Conservation (phyloP, 2,797 vertebrate species). For the Pseudotriccus pelzelni region DNA sequence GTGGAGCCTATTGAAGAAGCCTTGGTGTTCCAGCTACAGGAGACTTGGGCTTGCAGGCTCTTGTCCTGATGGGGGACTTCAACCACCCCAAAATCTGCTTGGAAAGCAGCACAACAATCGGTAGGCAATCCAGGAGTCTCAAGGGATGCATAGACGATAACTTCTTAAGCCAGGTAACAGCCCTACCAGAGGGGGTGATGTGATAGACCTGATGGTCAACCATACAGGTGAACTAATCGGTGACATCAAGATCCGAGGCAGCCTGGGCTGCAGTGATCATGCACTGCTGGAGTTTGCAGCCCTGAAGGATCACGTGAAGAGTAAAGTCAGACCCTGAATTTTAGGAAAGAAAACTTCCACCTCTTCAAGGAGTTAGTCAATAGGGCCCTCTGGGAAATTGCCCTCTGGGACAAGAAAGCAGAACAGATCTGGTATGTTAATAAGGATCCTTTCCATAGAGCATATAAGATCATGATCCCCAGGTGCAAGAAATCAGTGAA, state of each 20-base stretch:
- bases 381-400: background rate
- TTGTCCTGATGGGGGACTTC: background rate
- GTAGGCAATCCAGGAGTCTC: background rate
- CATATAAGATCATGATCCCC: background rate
- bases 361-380: background rate
- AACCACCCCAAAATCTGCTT: background rate
- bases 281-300: background rate
- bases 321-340: background rate
- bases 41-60: background rate
- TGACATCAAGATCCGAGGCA: background rate
- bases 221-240: background rate
- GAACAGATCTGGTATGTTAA: background rate
- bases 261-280: background rate
- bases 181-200: no score
- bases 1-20: fast-evolving
- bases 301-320: background rate
- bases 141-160: background rate
- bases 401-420: background rate
- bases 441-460: background rate
- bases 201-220: background rate
- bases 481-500: background rate
- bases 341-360: background rate
- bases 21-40: background rate
- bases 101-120: background rate
- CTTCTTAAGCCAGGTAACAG: background rate